phyloP scores from a whole-genome alignment of 2,113 vertebrate genomes.

The Oenanthe melanoleuca region DNA sequence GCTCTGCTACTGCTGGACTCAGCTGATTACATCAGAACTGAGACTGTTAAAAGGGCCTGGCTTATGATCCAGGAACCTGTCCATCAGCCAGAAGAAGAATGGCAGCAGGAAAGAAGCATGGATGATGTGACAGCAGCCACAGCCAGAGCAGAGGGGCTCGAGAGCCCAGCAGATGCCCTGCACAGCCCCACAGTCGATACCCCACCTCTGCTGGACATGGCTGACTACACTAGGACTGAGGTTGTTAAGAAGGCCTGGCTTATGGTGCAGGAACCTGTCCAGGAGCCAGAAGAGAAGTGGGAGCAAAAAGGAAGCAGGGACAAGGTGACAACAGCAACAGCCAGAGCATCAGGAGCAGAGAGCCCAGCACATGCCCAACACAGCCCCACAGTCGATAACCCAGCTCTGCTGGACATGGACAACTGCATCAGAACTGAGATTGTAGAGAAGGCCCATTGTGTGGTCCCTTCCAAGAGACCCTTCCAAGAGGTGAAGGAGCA shows the following conservation, averaged over 20 bases:
- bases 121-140: not conserved
- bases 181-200: accelerated
- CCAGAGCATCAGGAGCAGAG: not conserved
- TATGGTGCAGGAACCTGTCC: not conserved
- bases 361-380: not conserved
- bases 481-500: not conserved
- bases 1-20: not conserved
- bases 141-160: not conserved
- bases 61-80: not conserved
- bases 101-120: not conserved
- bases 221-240: not conserved
- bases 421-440: not conserved
- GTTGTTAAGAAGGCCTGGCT: not conserved
- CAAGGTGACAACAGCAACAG: not conserved
- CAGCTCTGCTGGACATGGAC: not conserved
- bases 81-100: not conserved
- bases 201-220: not conserved
- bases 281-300: not conserved
- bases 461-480: not conserved
- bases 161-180: not conserved
- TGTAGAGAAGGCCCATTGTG: not conserved
- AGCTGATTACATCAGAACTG: not conserved
- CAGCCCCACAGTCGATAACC: accelerated
- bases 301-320: not conserved
- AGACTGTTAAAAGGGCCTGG: not conserved